These are phyloP conservation scores for Periophthalmus modestus DNA, from an alignment of 2,113 vertebrate genomes.

Conservation along the genomic window DNA sequence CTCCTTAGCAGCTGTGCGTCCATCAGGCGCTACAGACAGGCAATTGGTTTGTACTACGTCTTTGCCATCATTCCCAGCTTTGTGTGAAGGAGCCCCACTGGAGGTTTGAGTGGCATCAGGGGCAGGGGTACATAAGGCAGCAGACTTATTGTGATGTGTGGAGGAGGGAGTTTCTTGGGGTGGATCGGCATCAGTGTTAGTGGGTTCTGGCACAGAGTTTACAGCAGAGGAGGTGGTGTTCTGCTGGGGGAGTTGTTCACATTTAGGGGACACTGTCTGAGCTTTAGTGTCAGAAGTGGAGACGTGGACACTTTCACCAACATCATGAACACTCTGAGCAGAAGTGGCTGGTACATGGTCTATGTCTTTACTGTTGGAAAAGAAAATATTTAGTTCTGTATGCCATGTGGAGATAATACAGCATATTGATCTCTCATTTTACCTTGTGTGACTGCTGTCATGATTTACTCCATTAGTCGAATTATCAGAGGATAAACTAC, in stretches of 20 bases:
- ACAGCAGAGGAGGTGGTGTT: conserved; percentile 19
- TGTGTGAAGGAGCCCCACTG: conserved; percentile 24
- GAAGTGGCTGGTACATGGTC: conserved; percentile 23
- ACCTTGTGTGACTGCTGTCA: conserved; percentile 54
- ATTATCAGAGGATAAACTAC: conserved; percentile 27
- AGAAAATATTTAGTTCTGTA: background rate
- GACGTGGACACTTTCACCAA: conserved; percentile 35
- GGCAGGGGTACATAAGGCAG: conserved; percentile 34
- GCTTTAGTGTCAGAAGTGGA: conserved; percentile 46
- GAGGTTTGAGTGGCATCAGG: conserved; percentile 22
- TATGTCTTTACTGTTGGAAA: conserved; percentile 33
- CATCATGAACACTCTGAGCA: conserved; percentile 39
- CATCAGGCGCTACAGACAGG: conserved; percentile 22
- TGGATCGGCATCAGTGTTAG: conserved; percentile 16
- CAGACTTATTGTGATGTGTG: conserved; percentile 21
- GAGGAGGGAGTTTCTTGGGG: conserved; percentile 26
- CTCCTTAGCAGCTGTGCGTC: conserved; percentile 38
- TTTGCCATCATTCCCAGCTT: conserved; percentile 20
- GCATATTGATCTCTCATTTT: conserved; percentile 1
- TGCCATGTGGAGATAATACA: background rate
- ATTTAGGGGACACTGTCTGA: conserved; percentile 15
- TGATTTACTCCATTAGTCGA: conserved; percentile 43
- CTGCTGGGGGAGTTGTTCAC: conserved; percentile 43
- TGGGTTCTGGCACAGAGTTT: conserved; percentile 33
- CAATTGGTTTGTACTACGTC: conserved; percentile 21